These are phyloP conservation scores for Prenolepis imparis DNA, from an alignment of 2,888 invertebrate genomes.

Conservation along the genomic window DNA sequence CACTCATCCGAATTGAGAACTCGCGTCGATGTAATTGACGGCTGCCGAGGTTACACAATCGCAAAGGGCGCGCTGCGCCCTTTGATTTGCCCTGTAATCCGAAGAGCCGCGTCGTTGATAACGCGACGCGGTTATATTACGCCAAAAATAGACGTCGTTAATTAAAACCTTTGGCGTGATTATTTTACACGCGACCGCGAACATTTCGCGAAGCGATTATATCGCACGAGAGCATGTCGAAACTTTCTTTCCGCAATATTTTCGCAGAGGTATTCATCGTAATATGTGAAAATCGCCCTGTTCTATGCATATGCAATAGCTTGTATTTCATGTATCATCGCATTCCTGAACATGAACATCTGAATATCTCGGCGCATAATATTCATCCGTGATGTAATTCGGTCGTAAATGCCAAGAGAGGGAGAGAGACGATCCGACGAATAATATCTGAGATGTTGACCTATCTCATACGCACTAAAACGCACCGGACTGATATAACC, in stretches of 20 bases:
- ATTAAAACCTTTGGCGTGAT: slow-evolving; percentile 35
- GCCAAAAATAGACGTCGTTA: slow-evolving; percentile 13
- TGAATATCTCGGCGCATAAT: neutral
- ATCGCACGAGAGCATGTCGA: neutral
- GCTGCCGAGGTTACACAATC: slow-evolving; percentile 16
- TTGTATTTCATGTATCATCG: slow-evolving; percentile 2
- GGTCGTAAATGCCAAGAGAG: neutral
- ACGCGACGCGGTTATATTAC: slow-evolving; percentile 21
- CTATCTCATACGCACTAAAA: slow-evolving; percentile 24
- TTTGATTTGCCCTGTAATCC: slow-evolving; percentile 39
- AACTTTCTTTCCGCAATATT: neutral
- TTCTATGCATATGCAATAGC: neutral
- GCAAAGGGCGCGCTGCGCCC: slow-evolving; percentile 1
- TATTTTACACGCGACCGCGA: slow-evolving; percentile 1
- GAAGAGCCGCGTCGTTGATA: slow-evolving; percentile 30
- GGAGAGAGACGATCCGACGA: neutral
- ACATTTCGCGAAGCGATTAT: neutral
- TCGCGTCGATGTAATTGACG: slow-evolving; percentile 27
- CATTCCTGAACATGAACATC: neutral
- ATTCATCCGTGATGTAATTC: neutral
- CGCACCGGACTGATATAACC: slow-evolving; percentile 11
- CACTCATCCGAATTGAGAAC: neutral
- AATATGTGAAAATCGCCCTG: neutral
- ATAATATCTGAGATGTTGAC: slow-evolving; percentile 29
- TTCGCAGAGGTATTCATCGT: neutral